Percentiles rank a stretch among this genome's conserved stretches.
Conservation (phyloP, 2,797 vertebrate species). For the Pogonophryne albipinna region DNA sequence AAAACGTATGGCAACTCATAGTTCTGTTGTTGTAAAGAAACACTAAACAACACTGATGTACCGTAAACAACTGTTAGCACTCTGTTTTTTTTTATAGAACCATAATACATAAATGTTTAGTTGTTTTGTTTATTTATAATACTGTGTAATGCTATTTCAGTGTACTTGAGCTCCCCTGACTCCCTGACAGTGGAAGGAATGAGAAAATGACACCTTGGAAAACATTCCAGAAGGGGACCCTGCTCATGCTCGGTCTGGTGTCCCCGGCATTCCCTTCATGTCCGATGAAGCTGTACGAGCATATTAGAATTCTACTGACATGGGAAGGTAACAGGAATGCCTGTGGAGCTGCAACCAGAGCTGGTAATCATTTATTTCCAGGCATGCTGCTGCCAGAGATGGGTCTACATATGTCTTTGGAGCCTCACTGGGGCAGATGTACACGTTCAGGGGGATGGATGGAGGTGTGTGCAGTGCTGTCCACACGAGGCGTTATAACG, state of each 20-base stretch:
- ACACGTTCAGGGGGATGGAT: too few relatives aligned
- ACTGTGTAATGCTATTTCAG: constrained; percentile 52
- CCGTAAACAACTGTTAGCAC: constrained; percentile 2
- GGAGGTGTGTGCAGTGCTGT: too few relatives aligned
- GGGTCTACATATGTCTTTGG: constrained; percentile 51
- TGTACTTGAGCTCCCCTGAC: constrained; percentile 57
- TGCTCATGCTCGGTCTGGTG: constrained; percentile 74
- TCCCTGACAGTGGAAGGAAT: constrained; percentile 71
- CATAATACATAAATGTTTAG: too few relatives aligned
- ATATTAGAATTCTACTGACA: constrained; percentile 84
- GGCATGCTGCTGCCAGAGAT: constrained; percentile 63
- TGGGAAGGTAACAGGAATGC: constrained; percentile 75
- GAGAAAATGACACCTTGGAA: constrained; percentile 84
- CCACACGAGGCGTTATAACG: too few relatives aligned
- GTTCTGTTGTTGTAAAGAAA: constrained; percentile 22
- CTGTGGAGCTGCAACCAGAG: constrained; percentile 76
- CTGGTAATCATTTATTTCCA: constrained; percentile 83
- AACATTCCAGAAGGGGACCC: constrained; percentile 77
- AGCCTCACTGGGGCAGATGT: constrained; percentile 34
- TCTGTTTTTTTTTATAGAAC: too few relatives aligned
- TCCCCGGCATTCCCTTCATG: constrained; percentile 70
- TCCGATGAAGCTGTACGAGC: constrained; percentile 77
- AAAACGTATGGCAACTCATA: constrained; percentile 2
- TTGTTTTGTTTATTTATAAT: constrained; percentile 19
- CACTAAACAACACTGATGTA: constrained; percentile 2